These are phyloP conservation scores for Octomys mimax DNA, from an alignment of 2,797 vertebrate genomes.

Conservation along the genomic window DNA sequence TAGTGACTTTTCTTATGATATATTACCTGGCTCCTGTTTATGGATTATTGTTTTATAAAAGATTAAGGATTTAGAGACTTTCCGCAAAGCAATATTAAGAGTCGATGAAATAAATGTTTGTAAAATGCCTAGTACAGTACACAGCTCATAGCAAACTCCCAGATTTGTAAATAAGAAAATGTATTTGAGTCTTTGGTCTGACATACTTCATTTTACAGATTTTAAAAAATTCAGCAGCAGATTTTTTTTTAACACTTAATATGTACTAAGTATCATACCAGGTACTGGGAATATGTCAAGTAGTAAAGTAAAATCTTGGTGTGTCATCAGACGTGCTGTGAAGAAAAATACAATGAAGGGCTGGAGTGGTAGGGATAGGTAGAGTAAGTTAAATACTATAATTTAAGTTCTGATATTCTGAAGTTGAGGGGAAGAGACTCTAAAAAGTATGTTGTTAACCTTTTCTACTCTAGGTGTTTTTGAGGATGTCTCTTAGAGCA, in stretches of 20 bases:
- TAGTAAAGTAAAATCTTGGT: not conserved
- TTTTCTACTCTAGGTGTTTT: not conserved
- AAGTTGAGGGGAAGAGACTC: not conserved
- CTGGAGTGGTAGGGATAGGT: not conserved
- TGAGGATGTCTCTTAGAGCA: slow-evolving; percentile 1
- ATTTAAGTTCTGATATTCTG: not conserved
- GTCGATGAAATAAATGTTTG: not conserved
- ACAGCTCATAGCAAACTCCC: not conserved
- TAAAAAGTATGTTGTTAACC: not conserved
- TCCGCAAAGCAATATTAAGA: not conserved
- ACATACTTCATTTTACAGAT: slow-evolving; percentile 42
- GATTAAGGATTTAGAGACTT: slow-evolving; percentile 21
- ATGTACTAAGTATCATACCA: not conserved
- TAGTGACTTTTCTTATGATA: not conserved
- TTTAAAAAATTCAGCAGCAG: not conserved
- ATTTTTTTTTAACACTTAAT: slow-evolving; percentile 24
- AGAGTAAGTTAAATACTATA: not conserved
- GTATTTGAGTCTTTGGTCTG: slow-evolving; percentile 32
- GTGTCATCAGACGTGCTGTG: not conserved
- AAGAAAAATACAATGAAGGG: not conserved
- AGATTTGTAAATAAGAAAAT: slow-evolving; percentile 21
- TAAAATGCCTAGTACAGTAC: not conserved
- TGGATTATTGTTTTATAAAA: slow-evolving; percentile 34
- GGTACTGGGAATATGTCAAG: slow-evolving; percentile 33
- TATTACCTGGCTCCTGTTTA: slow-evolving; percentile 28